Conservation (phyloP, 2,888 invertebrate genomes). For the Harpalus rubripes region DNA sequence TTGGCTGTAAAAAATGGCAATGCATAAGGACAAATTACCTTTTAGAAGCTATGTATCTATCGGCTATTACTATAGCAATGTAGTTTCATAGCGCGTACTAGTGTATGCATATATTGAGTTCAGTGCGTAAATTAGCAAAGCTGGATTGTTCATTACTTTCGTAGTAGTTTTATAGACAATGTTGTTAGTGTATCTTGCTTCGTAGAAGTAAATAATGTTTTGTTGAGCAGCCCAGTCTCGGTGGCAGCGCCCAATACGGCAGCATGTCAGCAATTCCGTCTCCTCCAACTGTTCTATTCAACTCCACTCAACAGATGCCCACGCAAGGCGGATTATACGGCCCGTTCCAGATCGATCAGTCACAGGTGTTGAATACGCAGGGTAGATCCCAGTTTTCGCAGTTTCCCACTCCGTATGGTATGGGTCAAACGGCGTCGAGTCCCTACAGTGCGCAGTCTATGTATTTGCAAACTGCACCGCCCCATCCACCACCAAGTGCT, state of each 20-base stretch:
- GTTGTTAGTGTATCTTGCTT: neutral
- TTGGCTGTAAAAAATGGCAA: no score
- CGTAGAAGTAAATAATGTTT: conserved; percentile 23
- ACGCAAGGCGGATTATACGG: conserved; percentile 90
- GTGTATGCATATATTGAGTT: no score
- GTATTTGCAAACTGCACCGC: conserved; percentile 79
- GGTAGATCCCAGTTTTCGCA: conserved; percentile 90
- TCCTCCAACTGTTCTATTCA: conserved; percentile 90
- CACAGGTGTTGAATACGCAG: conserved; percentile 81
- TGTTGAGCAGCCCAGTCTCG: conserved; percentile 75
- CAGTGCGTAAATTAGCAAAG: no score
- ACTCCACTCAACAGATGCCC: conserved; percentile 86
- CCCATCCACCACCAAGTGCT: conserved; percentile 80
- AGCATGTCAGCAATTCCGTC: conserved; percentile 92
- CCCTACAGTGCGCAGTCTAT: conserved; percentile 82
- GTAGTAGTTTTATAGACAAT: neutral
- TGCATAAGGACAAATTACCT: no score
- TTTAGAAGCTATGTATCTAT: no score
- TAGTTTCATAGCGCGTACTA: no score
- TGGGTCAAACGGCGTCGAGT: conserved; percentile 81
- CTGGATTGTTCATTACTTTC: no score
- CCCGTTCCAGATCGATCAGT: conserved; percentile 85
- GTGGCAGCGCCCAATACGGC: conserved; percentile 83
- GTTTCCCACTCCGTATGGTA: conserved; percentile 82
- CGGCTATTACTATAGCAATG: no score